Conservation (phyloP, 2,797 vertebrate species). For the Loriculus beryllinus region DNA sequence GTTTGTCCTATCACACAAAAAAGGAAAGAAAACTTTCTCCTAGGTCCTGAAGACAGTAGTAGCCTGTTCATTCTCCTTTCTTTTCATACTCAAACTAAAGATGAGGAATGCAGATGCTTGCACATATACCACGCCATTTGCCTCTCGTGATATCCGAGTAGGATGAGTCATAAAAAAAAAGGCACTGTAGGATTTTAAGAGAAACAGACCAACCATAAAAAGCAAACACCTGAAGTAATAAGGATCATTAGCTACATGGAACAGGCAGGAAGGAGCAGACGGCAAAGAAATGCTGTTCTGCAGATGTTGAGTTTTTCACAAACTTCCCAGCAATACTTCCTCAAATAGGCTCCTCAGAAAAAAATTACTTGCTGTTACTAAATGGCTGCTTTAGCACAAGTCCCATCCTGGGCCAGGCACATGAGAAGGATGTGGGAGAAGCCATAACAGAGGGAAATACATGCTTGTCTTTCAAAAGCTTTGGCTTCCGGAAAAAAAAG, state of each 20-base stretch:
- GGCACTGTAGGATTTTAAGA: not conserved
- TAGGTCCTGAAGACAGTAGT: not conserved
- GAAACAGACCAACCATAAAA: not conserved
- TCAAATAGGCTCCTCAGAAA: not conserved
- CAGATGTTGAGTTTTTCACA: not conserved
- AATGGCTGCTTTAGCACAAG: not conserved
- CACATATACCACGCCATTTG: not conserved
- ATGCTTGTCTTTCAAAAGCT: not conserved
- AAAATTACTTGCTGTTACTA: not conserved
- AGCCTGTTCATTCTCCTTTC: not conserved
- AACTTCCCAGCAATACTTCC: not conserved
- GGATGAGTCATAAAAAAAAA: not conserved
- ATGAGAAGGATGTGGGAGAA: not conserved
- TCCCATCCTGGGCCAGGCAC: not conserved
- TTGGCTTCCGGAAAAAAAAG: not conserved
- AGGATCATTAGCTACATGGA: not conserved
- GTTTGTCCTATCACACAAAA: not conserved
- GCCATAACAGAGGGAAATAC: not conserved
- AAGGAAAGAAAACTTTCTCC: not conserved
- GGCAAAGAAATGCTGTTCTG: not conserved
- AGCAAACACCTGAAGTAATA: not conserved
- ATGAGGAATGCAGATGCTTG: not conserved
- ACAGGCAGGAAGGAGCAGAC: not conserved
- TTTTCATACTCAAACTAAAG: not conserved
- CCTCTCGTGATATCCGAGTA: not conserved